Evolutionary conservation across 2,888 invertebrate genomes (phyloP), one percentile per base, ranked within the genome.

Genomic region (Eulithis prunata): DNA sequence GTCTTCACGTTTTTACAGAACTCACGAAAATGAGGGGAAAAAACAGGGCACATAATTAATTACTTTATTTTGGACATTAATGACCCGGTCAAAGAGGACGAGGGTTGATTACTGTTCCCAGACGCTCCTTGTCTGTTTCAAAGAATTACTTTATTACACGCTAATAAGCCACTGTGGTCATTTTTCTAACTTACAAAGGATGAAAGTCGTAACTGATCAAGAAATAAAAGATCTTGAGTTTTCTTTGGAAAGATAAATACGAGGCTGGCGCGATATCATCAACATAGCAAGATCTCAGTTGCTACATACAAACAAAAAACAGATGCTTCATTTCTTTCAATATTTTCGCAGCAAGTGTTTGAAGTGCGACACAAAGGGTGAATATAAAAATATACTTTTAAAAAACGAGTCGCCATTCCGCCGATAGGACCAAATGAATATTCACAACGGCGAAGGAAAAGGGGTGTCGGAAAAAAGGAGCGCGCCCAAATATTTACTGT

Each of bases 41-140:
- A 89, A 89, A 86, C 84, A 78, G 76, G 81, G 78, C 88, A 86
- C 87, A 85, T 89, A 90, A 91, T 91, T 90, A 92, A 93, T 92
- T 91, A 90, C 91, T 89, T 91, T 89, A 91, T 92, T 21, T 91
- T 89, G 87, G 91, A 91, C 91, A 91, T 91, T 91, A 91, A 91
- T 89, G 91, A 89, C 87, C 85, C 79, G 82, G 85, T 86, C 88
- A 86, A 86, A 85, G 85, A 59, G 51, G 81, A 88, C 83, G 87
- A 87, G 86, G 89, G 90, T 89, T 87, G 85, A 88, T 89, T 89
- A 85, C 86, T 88, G 84, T 85, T 88, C 84, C 57, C 77, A 79
- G 81, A 81, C 78, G 80, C 77, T 79, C 77, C 74, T 71, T 72
- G 75, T 80, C 78, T 81, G 79, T 78, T 82, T 71, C 74, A 78